Evolutionary conservation across 2,797 vertebrate species (phyloP), one percentile per base, ranked within the genome.

Genomic region (Mareca strepera): DNA sequence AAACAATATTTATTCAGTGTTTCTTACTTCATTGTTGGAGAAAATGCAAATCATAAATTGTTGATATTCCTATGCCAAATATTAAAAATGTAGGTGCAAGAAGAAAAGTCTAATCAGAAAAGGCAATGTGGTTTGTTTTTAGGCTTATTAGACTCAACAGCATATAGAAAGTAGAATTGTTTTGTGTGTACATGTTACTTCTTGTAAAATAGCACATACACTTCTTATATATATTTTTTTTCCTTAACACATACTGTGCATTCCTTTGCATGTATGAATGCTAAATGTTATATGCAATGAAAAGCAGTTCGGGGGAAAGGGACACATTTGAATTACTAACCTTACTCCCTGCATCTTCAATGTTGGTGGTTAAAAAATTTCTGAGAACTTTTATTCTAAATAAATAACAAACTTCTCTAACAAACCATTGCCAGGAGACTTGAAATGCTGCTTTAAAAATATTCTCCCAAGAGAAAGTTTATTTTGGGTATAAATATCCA

Each of bases 401-500:
- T 91, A 95, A 94, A 91, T 97, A 95, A 93, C 48, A 93, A 92
- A 74, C 1, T 74, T 82, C 73, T 84, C 41, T 79, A 89, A 77
- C 69, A 84, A 94, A 86, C 48, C 43, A 74, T 82, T 98, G 97
- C 96, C 97, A 96, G 67, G 91, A 96, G 86, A 69, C 60, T 96
- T 93, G 82, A 94, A 97, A 59, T 94, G 77, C 96, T 97, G 94
- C 90, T 93, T 96, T 95, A 97, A 96, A 96, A 97, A 92, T 94
- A 97, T 74, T 92, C 94, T 97, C 96, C 97, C 96, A 69, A 92
- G 97, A 97, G 96, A 95, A 95, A 85, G 84, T 96, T 96, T 96
- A 95, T 97, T 97, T 95, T 94, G 41, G 82, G 95, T 96, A 96
- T 96, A 96, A 97, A 96, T 98, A 97, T 95, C 88, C 87, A 93